These are phyloP conservation scores for Umimayanthus chanpuru DNA, from an alignment of 92 coral and sea anemone species.

Conservation along the genomic window DNA sequence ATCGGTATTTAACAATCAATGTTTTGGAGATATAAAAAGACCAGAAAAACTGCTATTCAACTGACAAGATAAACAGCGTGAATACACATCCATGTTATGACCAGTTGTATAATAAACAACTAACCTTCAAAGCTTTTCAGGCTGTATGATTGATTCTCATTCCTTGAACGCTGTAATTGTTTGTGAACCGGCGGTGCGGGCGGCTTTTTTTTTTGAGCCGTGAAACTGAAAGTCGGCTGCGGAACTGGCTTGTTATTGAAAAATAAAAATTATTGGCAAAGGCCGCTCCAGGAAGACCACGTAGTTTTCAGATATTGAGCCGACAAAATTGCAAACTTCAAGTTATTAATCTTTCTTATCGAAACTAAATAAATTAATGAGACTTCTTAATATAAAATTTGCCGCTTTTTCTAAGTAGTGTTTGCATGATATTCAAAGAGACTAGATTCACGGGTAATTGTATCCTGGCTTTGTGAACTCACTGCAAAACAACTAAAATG, in stretches of 20 bases:
- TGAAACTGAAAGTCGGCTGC: conserved; percentile 12
- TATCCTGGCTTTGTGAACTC: background rate
- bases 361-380: background rate
- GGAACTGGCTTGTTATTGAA: background rate
- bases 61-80: background rate
- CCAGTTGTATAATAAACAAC: background rate
- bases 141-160: background rate
- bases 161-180: background rate
- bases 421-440: conserved; percentile 22
- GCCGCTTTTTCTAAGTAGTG: background rate
- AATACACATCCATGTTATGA: no score
- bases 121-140: background rate
- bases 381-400: background rate
- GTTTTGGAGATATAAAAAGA: background rate
- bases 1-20: background rate
- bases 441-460: conserved; percentile 4
- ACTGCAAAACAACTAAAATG: background rate
- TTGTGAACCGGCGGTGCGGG: background rate
- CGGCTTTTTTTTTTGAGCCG: background rate
- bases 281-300: background rate
- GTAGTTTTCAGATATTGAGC: background rate
- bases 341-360: conserved; percentile 5
- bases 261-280: background rate
- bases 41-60: background rate
- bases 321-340: conserved; percentile 14